phyloP scores from a whole-genome alignment of 2,797 vertebrate genomes.

The Eulemur coronatus region DNA sequence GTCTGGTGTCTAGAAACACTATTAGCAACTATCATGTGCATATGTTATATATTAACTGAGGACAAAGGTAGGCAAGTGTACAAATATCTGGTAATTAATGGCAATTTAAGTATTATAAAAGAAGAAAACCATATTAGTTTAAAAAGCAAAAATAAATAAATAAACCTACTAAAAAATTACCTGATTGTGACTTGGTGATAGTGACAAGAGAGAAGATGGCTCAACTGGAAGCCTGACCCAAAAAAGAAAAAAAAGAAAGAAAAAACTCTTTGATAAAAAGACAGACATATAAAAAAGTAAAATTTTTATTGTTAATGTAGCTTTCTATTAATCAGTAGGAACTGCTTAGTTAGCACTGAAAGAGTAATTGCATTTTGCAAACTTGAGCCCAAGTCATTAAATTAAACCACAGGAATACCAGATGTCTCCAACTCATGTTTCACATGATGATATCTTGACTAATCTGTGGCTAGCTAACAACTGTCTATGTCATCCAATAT shows the following conservation, averaged over 20 bases:
- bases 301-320: constrained; percentile 36
- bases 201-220: constrained; percentile 77
- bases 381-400: constrained; percentile 52
- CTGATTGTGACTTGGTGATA: constrained; percentile 83
- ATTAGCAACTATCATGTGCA: neutral
- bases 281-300: neutral
- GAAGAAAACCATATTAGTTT: constrained; percentile 6
- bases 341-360: constrained; percentile 45
- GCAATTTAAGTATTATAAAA: constrained; percentile 19
- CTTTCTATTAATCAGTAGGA: neutral
- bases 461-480: constrained; percentile 25
- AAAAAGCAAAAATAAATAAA: constrained; percentile 36
- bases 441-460: neutral
- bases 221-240: constrained; percentile 81
- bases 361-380: constrained; percentile 60
- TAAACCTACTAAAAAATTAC: constrained; percentile 75
- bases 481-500: neutral
- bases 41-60: neutral
- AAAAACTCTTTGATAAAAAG: constrained; percentile 47
- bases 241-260: constrained; percentile 29
- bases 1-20: neutral
- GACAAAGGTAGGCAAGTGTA: neutral
- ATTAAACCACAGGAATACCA: constrained; percentile 25
- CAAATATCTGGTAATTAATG: neutral
- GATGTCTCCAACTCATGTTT: constrained; percentile 21